Evolutionary conservation across 2,797 vertebrate genomes (phyloP), one percentile per base, ranked within the genome.

Genomic region (Pteronotus mesoamericanus): DNA sequence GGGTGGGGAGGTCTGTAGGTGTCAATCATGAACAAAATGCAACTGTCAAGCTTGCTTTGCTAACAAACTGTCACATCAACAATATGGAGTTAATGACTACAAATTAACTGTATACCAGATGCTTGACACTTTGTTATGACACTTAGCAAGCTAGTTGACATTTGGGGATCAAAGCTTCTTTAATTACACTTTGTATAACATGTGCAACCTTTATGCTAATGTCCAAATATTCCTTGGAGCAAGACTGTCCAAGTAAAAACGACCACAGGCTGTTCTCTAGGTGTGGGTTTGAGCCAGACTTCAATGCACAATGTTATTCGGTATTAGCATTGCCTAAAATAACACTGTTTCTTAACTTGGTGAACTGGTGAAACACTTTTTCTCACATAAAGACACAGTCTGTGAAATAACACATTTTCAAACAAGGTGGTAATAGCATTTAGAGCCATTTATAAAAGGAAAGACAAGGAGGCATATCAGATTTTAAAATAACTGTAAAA

Each of bases 41-140:
- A 98, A 98, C 99, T 99, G 99, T 98, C 98, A 99, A 98, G 99
- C 98, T 98, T 98, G 99, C 98, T 99, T 99, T 98, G 99, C 99
- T 99, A 99, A 99, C 99, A 99, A 98, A 99, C 98, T 98, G 99
- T 99, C 98, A 99, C 99, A 99, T 99, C 99, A 99, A 99, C 99
- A 99, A 98, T 99, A 99, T 99, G 99, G 99, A 99, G 99, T 99
- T 99, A 99, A 99, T 99, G 99, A 99, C 98, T 99, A 99, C 98
- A 99, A 99, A 99, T 99, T 99, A 99, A 99, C 98, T 99, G 98
- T 99, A 99, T 99, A 99, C 98, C 98, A 99, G 99, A 99, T 99
- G 99, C 99, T 98, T 99, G 98, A 98, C 98, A 99, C 98, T 98
- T 98, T 98, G 98, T 98, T 98, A 98, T 99, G 98, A 98, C 99